Conservation (phyloP, 2,797 vertebrate genomes). For the Enteromius trimaculatus region DNA sequence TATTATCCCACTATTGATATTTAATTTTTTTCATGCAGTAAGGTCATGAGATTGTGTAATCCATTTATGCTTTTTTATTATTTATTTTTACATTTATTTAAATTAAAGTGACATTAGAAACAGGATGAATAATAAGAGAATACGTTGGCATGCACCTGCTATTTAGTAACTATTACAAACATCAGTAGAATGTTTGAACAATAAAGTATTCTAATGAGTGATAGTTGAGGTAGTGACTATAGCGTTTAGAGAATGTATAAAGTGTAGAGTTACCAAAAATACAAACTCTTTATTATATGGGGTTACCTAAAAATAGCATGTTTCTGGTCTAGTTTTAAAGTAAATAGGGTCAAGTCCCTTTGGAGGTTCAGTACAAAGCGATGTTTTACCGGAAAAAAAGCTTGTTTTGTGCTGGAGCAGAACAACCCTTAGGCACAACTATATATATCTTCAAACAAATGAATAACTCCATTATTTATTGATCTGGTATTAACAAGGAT, state of each 20-base stretch:
- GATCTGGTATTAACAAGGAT: conserved; percentile 9
- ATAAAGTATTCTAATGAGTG: not conserved
- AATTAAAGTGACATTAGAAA: not conserved
- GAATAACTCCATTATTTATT: conserved; percentile 31
- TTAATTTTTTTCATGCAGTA: not conserved
- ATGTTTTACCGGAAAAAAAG: conserved; percentile 6
- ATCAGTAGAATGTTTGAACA: not conserved
- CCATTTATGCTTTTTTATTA: not conserved
- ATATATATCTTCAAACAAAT: conserved; percentile 22
- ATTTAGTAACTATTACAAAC: not conserved
- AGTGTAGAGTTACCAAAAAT: not conserved
- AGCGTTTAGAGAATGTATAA: not conserved
- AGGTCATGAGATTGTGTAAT: not conserved
- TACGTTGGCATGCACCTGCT: not conserved
- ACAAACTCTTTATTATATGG: not conserved
- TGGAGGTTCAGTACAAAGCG: not conserved
- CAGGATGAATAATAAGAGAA: not conserved
- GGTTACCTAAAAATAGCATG: not conserved
- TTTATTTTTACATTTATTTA: no score
- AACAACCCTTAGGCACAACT: conserved; percentile 31
- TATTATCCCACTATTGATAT: not conserved
- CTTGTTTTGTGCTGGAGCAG: conserved; percentile 16
- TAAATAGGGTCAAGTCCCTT: not conserved
- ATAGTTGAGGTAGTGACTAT: not conserved
- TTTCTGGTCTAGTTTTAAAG: no score